A percentile compares a stretch with the other conserved stretches of the same genome.
phyloP scores from a whole-genome alignment of 2,113 vertebrate species.

The Sturnus vulgaris region DNA sequence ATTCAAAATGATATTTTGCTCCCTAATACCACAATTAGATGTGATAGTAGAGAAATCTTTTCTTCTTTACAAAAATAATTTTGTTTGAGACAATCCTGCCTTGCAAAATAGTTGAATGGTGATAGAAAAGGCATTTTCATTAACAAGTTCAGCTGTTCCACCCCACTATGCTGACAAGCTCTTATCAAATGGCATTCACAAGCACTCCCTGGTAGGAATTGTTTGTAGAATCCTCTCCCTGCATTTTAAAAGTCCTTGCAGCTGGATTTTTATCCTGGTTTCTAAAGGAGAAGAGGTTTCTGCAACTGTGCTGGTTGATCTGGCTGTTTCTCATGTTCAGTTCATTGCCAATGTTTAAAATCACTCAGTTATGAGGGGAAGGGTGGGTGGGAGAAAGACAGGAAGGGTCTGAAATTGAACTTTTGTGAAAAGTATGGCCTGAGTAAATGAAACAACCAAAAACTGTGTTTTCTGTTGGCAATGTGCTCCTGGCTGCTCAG shows the following conservation, averaged over 20 bases:
- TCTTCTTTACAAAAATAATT: background rate
- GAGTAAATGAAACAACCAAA: background rate
- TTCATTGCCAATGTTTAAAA: background rate
- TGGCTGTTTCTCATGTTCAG: background rate
- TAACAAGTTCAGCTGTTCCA: constrained; percentile 2
- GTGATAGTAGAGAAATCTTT: background rate
- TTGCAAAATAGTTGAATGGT: background rate
- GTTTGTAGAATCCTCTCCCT: background rate
- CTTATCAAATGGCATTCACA: background rate
- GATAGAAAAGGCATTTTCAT: background rate
- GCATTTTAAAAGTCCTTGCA: background rate
- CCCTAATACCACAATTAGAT: background rate
- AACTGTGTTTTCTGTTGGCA: background rate
- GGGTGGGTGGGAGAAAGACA: background rate
- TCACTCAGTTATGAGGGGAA: background rate
- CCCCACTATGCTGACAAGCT: background rate
- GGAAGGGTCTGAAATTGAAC: background rate
- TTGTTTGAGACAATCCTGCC: background rate
- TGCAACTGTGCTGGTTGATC: background rate
- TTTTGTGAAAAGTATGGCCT: background rate
- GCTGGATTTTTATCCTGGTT: background rate
- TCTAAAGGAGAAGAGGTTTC: background rate
- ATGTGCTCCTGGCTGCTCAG: background rate
- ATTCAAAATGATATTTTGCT: background rate
- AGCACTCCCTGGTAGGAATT: background rate